Conservation (phyloP, 2,888 invertebrate genomes). For the Escarpia spicata region DNA sequence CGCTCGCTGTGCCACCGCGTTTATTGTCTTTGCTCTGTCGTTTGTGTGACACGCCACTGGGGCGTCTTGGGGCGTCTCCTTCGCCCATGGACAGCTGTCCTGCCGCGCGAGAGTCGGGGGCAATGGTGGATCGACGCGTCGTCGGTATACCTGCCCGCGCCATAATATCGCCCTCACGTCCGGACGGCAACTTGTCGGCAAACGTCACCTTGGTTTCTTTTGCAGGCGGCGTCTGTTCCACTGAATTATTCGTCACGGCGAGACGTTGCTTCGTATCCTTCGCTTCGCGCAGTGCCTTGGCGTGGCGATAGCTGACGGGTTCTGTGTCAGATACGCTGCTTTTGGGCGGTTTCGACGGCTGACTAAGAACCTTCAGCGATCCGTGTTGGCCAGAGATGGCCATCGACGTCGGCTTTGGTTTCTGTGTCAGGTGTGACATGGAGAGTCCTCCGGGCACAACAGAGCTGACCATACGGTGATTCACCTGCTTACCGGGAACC, state of each 20-base stretch:
- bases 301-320: neutral
- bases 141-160: neutral
- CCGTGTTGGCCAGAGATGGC: neutral
- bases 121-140: neutral
- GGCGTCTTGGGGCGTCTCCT: neutral
- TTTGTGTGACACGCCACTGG: neutral
- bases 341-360: neutral
- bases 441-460: neutral
- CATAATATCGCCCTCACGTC: neutral
- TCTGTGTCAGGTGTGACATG: neutral
- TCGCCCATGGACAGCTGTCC: neutral
- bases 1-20: neutral
- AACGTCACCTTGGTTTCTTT: neutral
- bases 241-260: neutral
- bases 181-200: slow-evolving; percentile 2
- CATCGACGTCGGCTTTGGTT: slow-evolving; percentile 5
- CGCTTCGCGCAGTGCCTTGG: neutral
- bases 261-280: neutral
- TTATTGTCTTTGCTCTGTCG: neutral
- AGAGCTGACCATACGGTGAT: neutral
- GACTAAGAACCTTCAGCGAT: neutral
- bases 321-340: neutral
- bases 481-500: neutral
- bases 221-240: neutral
- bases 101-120: neutral